Conservation (phyloP, 1,140 invertebrate genomes). For the Cyphomyrmex costatus region DNA sequence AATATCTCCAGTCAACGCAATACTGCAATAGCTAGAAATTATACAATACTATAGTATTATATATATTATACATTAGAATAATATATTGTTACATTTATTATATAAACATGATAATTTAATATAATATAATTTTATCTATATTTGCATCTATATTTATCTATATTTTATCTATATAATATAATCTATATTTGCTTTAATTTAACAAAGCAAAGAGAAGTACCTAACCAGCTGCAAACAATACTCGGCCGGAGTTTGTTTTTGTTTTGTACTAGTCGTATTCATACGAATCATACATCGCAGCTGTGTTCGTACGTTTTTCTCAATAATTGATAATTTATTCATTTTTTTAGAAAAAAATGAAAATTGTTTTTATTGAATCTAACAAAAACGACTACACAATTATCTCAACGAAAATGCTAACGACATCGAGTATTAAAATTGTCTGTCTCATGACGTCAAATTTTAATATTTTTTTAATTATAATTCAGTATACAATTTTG, state of each 20-base stretch:
- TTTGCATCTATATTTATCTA: too few relatives aligned
- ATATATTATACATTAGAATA: neutral
- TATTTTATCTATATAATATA: too few relatives aligned
- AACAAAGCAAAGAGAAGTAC: conserved; percentile 79
- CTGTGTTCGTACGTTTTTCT: conserved; percentile 31
- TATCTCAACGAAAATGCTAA: neutral
- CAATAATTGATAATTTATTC: conserved; percentile 48
- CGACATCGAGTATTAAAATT: neutral
- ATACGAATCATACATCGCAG: conserved; percentile 50
- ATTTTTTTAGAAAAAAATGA: conserved; percentile 13
- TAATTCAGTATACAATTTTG: neutral
- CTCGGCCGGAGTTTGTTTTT: conserved; percentile 82
- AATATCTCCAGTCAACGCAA: neutral
- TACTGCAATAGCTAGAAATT: neutral
- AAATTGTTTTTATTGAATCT: neutral
- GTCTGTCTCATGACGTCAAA: neutral
- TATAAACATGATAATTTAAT: too few relatives aligned
- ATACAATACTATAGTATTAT: too few relatives aligned
- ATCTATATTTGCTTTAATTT: neutral
- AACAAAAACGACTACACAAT: neutral
- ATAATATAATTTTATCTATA: too few relatives aligned
- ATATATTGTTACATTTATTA: neutral
- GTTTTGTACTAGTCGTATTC: conserved; percentile 58
- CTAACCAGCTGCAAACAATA: conserved; percentile 88
- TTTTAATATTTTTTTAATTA: too few relatives aligned